phyloP scores from a whole-genome alignment of 1,140 invertebrate genomes.

The Pogonomyrmex californicus region DNA sequence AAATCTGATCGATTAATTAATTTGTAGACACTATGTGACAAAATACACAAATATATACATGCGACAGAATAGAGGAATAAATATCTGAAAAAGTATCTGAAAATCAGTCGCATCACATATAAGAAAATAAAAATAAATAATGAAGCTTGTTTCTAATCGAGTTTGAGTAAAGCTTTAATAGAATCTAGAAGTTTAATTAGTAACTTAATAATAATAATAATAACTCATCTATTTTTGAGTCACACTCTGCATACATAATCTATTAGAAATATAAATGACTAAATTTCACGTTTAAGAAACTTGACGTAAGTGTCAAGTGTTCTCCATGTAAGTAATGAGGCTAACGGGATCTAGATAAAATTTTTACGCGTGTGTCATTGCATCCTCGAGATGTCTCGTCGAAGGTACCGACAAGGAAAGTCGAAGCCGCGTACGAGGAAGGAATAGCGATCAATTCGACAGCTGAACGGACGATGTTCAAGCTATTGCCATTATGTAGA shows the following conservation, averaged over 20 bases:
- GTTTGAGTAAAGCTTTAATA: neutral
- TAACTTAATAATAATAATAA: neutral
- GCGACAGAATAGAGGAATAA: neutral
- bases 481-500: neutral
- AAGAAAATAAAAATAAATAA: neutral
- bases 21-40: neutral
- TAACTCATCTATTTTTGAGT: neutral
- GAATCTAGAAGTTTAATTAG: neutral
- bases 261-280: neutral
- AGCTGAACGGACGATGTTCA: neutral
- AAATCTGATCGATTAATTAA: neutral
- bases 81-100: neutral
- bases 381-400: neutral
- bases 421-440: conserved; percentile 31
- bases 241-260: neutral
- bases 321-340: neutral
- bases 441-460: conserved; percentile 4
- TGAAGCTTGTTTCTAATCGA: neutral
- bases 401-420: conserved; percentile 3
- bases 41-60: neutral
- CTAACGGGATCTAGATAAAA: conserved; percentile 17
- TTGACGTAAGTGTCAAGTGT: neutral
- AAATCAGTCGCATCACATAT: no score
- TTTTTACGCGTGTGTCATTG: conserved; percentile 30
- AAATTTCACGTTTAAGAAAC: conserved; percentile 6